Conservation (phyloP, 1,140 invertebrate genomes). For the Hypsibius dujardini region DNA sequence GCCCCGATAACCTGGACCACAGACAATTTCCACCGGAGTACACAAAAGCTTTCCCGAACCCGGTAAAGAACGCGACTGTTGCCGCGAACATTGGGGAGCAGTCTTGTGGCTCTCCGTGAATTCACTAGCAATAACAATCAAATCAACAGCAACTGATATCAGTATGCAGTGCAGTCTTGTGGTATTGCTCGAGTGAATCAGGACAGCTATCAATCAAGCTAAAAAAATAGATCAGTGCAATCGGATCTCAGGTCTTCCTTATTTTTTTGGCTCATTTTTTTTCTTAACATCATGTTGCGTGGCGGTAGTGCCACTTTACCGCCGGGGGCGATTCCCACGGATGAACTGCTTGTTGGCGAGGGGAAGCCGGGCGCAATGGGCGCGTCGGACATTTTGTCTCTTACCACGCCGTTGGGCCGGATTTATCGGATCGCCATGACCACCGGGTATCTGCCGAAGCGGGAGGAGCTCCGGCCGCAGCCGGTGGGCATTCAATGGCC, state of each 20-base stretch:
- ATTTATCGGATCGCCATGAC: neutral
- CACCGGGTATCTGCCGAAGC: neutral
- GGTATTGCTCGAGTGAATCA: too few relatives aligned
- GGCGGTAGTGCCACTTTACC: neutral
- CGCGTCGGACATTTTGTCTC: slow-evolving; percentile 5
- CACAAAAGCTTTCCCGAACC: too few relatives aligned
- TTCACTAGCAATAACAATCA: too few relatives aligned
- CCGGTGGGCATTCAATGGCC: slow-evolving; percentile 1
- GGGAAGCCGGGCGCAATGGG: neutral
- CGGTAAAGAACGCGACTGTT: too few relatives aligned
- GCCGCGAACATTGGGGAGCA: too few relatives aligned
- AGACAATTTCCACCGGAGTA: too few relatives aligned
- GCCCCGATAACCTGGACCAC: too few relatives aligned
- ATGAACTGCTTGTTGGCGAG: neutral
- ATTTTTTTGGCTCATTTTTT: neutral
- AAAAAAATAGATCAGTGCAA: neutral
- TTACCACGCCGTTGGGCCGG: neutral
- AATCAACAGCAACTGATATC: too few relatives aligned
- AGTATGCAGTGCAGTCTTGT: too few relatives aligned
- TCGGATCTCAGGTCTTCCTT: neutral
- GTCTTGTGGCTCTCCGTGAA: too few relatives aligned
- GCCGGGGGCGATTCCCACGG: neutral
- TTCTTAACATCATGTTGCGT: neutral
- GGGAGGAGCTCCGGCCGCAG: neutral
- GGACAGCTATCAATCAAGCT: neutral